Evolutionary conservation across 2,113 vertebrate species (phyloP).

Genomic region (Pongo pygmaeus): DNA sequence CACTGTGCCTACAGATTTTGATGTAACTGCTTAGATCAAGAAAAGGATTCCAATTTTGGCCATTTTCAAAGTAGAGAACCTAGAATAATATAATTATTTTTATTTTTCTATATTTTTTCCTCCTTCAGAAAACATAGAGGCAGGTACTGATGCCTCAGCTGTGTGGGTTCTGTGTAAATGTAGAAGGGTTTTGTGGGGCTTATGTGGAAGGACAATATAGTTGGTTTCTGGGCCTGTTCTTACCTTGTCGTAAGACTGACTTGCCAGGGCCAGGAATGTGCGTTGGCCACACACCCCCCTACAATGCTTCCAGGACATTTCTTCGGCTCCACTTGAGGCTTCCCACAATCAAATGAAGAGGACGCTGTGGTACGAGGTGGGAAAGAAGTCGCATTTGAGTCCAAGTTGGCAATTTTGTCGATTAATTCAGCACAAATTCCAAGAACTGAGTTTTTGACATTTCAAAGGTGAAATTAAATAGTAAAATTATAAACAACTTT

Average conservation of each 20-base stretch:
- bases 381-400: neutral
- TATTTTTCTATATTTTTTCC: no score
- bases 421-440: neutral
- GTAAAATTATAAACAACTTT: neutral
- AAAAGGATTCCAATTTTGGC: neutral
- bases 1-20: neutral
- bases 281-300: constrained; percentile 90
- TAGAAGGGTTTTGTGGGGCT: accelerated
- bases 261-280: constrained; percentile 98
- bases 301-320: constrained; percentile 93
- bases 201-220: accelerated
- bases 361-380: constrained; percentile 59
- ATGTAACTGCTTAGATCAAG: neutral
- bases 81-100: neutral
- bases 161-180: accelerated
- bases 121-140: neutral
- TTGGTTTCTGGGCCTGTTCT: neutral
- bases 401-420: accelerated
- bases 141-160: accelerated
- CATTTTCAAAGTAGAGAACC: neutral
- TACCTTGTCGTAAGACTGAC: constrained; percentile 94
- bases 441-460: neutral
- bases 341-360: constrained; percentile 87
- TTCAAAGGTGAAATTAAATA: neutral
- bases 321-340: constrained; percentile 85